Conservation (phyloP, 1,140 invertebrate species). For the Tribolium madens region DNA sequence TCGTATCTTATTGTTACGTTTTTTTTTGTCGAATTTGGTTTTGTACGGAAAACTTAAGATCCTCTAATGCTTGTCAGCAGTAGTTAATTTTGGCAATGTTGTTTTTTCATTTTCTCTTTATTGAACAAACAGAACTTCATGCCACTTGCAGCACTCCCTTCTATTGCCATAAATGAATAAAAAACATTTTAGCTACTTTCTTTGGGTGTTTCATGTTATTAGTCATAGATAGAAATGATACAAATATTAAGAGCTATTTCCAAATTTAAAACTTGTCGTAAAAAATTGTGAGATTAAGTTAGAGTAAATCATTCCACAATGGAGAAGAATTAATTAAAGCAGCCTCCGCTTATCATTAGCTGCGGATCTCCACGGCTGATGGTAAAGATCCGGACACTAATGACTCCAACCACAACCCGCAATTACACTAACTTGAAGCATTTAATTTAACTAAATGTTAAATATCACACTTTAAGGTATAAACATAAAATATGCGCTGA, state of each 20-base stretch:
- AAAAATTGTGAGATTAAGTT: not conserved
- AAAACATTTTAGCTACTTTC: too few relatives aligned
- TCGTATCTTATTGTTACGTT: too few relatives aligned
- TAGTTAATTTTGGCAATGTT: too few relatives aligned
- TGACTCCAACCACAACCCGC: constrained; percentile 40
- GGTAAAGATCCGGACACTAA: constrained; percentile 43
- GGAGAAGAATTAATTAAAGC: constrained; percentile 46
- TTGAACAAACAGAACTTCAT: too few relatives aligned
- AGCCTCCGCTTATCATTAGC: constrained; percentile 46
- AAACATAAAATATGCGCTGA: not conserved
- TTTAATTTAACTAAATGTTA: constrained; percentile 44
- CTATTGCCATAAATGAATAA: too few relatives aligned
- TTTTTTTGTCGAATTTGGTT: too few relatives aligned
- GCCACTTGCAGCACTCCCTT: too few relatives aligned
- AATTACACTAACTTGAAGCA: constrained; percentile 39
- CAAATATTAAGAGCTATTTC: not conserved
- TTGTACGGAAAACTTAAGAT: too few relatives aligned
- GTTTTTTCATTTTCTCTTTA: too few relatives aligned
- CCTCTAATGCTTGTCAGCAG: too few relatives aligned
- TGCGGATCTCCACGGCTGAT: constrained; percentile 37
- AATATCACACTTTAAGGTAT: constrained; percentile 38
- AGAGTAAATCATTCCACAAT: constrained; percentile 12
- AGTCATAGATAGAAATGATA: too few relatives aligned
- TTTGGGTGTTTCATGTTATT: too few relatives aligned
- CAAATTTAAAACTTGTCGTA: not conserved